Percentiles rank a stretch among this genome's conserved stretches.
Conservation (phyloP, 2,113 vertebrate genomes). For the Rhegmatorhina hoffmannsi region DNA sequence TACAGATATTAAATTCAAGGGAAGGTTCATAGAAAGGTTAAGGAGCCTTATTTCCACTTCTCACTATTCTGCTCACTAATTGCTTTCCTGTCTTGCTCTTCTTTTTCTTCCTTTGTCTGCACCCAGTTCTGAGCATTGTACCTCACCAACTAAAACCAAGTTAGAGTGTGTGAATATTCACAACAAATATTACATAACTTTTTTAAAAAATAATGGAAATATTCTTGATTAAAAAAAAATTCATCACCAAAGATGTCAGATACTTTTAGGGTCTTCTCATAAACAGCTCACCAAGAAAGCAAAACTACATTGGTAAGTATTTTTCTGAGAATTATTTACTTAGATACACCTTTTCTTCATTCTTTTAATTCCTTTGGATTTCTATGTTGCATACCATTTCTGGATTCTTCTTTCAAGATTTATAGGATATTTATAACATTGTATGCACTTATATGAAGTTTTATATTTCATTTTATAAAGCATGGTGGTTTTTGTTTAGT, state of each 20-base stretch:
- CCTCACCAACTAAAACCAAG: background rate
- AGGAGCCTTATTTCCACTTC: background rate
- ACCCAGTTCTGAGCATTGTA: background rate
- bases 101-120: background rate
- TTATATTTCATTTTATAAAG: background rate
- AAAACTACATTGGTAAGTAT: fast-evolving
- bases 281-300: background rate
- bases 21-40: background rate
- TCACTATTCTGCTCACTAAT: background rate
- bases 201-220: background rate
- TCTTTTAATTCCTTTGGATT: background rate
- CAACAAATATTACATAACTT: background rate
- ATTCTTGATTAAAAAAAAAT: background rate
- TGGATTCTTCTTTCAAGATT: background rate
- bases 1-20: background rate
- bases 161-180: background rate
- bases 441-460: background rate
- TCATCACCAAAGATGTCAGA: background rate
- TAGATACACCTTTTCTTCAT: background rate
- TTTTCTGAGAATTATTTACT: background rate
- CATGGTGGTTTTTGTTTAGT: background rate
- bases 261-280: background rate
- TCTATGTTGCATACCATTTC: background rate
- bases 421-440: background rate
- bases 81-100: background rate